Base-by-base conservation (phyloP, 2,113 vertebrate genomes). In the Cercocebus atys region DNA sequence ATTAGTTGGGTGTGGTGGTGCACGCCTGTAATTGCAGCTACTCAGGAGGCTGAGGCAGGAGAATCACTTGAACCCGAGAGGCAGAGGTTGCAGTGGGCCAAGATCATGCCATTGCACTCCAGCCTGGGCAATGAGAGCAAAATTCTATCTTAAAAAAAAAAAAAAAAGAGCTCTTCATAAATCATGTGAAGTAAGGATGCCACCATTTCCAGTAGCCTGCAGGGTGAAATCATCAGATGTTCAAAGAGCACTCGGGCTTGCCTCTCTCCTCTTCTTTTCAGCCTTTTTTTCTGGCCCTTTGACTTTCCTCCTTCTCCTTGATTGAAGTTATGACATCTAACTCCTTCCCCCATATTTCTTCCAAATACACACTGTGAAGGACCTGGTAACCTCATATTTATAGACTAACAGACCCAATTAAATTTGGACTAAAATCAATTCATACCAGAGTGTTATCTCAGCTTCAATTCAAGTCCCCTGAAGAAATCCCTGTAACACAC, bases 391-490 rank as follows among this genome's bases (percentile, higher is more conserved):
- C n/a, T 32, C 12, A 17, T 72, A 66, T 88, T 90, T 90, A 85
- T 47, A 84, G 43, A 92, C 30, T 38, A 66, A 93, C 22, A 52
- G 17, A 55, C n/a, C 30, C 32, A 93, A 75, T 83, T 96, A 86
- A 27, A 89, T 86, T 93, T 59, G 85, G 13, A 90, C n/a, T 78
- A n/a, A 95, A 89, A 91, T 96, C 59, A 89, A 18, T 89, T 85
- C 89, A 92, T 18, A 94, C 8, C 17, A 81, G 22, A 40, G 8
- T 78, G 66, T 27, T 97, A 72, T 45, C 47, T 96, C 40, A 14
- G 17, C 35, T 83, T 88, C 55, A 59, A 0, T 80, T 25, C 90
- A 94, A 93, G 12, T 0, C 35, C 35, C 3, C 20, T 73, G 66
- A 8, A 30, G 47, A 90, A 82, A 16, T 70, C 35, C 87, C 27